Evolutionary conservation across 2,113 vertebrate genomes (phyloP).

Genomic region (Eulemur macaco): DNA sequence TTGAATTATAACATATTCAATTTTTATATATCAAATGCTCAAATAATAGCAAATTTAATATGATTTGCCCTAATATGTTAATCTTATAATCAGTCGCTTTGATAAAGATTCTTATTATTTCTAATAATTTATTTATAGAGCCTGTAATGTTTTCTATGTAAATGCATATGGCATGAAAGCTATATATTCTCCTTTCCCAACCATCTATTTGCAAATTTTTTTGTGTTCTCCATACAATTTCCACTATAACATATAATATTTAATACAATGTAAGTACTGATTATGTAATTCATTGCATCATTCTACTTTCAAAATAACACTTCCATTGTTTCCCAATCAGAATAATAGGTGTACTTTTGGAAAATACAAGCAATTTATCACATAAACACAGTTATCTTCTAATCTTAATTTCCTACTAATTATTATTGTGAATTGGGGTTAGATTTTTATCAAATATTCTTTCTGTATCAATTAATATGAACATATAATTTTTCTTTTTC

Average conservation of each 20-base stretch:
- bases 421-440: constrained; percentile 1
- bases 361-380: not conserved
- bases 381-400: not conserved
- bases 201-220: not conserved
- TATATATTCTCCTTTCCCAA: not conserved
- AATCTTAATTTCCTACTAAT: not conserved
- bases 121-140: not conserved
- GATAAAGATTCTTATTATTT: not conserved
- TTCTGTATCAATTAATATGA: not conserved
- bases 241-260: not conserved
- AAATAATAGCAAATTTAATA: constrained; percentile 5
- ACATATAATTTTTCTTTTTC: not conserved
- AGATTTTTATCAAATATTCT: not conserved
- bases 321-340: not conserved
- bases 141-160: not conserved
- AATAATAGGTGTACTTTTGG: not conserved
- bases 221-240: not conserved
- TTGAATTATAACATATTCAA: not conserved
- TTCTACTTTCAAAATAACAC: not conserved
- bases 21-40: not conserved
- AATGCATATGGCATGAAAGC: not conserved
- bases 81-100: not conserved
- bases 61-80: not conserved
- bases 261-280: not conserved
- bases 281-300: not conserved